Base-by-base conservation (phyloP, 2,113 vertebrate species). In the Hydrolagus affinis region DNA sequence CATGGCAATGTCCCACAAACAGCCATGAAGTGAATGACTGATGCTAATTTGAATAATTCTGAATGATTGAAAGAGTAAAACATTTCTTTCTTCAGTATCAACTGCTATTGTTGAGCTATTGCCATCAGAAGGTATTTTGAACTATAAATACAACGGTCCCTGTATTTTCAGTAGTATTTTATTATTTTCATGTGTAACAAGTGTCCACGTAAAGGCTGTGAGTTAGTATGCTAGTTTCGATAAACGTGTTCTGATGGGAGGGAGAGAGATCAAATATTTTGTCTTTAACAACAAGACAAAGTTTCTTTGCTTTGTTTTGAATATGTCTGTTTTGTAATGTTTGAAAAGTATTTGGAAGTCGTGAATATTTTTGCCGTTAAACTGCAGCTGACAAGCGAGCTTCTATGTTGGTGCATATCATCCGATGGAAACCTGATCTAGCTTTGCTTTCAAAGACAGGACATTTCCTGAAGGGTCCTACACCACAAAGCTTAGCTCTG, bases 301-400 rank as follows among this genome's bases (percentile, higher is more conserved):
- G 6, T 44, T 3, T 44, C 44, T 68, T 66, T 21, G 15, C 25
- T 83, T 83, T 32, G 6, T 30, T 66, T 17, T 10, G 19, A 32
- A 66, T 66, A 68, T 66, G 11, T 66, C 62, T 44, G 32, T 83
- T 68, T 66, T 60, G 2, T 28, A 68, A 3, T 68, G 78, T 21
- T 83, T 83, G 60, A 83, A 66, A 83, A 83, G 66, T 15, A 83
- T 66, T 89, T 94, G 87, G 87, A 87, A 91, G 88, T 87, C 89
- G 92, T 90, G 90, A 91, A 94, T 94, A 92, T 91, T 89, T 87
- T 89, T 90, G 91, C 89, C 92, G 73, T 87, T 89, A 91, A 94
- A 95, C 89, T 91, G 94, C 95, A 95, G 90, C 90, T 96, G 93
- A 93, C 91, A 95, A 94, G 89, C 88, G 91, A 90, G 86, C 90